These are phyloP conservation scores for Phania funesta DNA, from an alignment of 2,888 invertebrate species.

Conservation along the genomic window DNA sequence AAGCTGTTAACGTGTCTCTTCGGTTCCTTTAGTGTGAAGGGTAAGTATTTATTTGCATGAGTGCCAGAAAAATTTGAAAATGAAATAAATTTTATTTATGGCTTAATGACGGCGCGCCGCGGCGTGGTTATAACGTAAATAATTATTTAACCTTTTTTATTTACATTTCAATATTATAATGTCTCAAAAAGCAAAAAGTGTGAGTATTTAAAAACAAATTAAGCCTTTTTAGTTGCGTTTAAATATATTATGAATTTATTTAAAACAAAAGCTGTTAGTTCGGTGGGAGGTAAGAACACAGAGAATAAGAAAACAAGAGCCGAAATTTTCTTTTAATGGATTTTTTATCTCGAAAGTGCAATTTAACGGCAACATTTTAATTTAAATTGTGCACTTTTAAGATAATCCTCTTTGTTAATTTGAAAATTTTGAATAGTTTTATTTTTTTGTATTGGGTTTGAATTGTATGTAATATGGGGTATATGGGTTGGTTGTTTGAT, in stretches of 20 bases:
- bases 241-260: neutral
- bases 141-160: too few relatives aligned
- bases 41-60: too few relatives aligned
- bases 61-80: too few relatives aligned
- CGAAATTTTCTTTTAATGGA: neutral
- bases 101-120: too few relatives aligned
- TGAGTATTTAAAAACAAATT: constrained; percentile 27
- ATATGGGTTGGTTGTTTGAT: constrained; percentile 6
- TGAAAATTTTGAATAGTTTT: neutral
- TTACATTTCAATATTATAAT: too few relatives aligned
- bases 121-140: too few relatives aligned
- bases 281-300: neutral
- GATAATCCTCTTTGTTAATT: neutral
- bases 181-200: too few relatives aligned
- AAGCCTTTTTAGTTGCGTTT: constrained; percentile 25
- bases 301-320: constrained; percentile 8
- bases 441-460: neutral
- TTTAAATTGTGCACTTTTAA: constrained; percentile 4
- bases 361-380: neutral
- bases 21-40: too few relatives aligned
- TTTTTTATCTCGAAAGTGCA: neutral
- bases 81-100: too few relatives aligned
- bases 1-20: too few relatives aligned
- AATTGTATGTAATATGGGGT: neutral
- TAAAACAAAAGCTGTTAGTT: constrained; percentile 29